A percentile compares a stretch with the other conserved stretches of the same genome.
phyloP scores from a whole-genome alignment of 1,140 invertebrate species.

The Capitella teleta region DNA sequence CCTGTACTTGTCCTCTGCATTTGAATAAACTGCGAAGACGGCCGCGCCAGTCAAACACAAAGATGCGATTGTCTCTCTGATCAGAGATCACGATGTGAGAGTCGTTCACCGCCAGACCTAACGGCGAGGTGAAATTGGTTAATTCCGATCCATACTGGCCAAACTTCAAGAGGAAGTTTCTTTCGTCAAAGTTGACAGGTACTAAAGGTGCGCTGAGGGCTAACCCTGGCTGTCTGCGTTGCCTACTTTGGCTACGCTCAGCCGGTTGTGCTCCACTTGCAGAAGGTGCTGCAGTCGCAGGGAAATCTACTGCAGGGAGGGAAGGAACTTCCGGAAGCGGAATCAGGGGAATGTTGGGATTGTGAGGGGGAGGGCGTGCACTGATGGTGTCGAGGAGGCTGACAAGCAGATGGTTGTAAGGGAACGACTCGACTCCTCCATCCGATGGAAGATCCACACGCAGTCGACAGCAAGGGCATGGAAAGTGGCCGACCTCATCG shows the following conservation, averaged over 20 bases:
- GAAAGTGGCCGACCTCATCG: slow-evolving; percentile 19
- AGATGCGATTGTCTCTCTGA: slow-evolving; percentile 22
- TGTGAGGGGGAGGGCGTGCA: no score
- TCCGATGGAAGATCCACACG: slow-evolving; percentile 17
- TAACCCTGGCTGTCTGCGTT: no score
- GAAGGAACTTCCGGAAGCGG: no score
- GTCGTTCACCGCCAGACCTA: slow-evolving; percentile 22
- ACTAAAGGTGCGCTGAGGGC: no score
- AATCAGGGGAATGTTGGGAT: no score
- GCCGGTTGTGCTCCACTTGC: not conserved
- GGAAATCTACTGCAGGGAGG: no score
- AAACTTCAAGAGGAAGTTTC: slow-evolving; percentile 21
- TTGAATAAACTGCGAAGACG: slow-evolving; percentile 19
- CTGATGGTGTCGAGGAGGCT: slow-evolving; percentile 26
- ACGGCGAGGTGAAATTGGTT: slow-evolving; percentile 25
- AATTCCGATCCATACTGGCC: slow-evolving; percentile 25
- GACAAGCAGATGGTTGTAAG: slow-evolving; percentile 24
- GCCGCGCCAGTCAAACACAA: slow-evolving; percentile 24
- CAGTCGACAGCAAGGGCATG: slow-evolving; percentile 27
- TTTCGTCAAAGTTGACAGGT: no score
- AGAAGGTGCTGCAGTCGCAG: slow-evolving; percentile 3
- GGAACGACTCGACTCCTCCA: slow-evolving; percentile 21
- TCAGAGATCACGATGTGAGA: slow-evolving; percentile 31
- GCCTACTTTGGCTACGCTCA: no score
- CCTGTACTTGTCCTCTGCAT: slow-evolving; percentile 23